Evolutionary conservation across 23 tunicate species (phyloP).

Genomic region (Ascidia mentula): DNA sequence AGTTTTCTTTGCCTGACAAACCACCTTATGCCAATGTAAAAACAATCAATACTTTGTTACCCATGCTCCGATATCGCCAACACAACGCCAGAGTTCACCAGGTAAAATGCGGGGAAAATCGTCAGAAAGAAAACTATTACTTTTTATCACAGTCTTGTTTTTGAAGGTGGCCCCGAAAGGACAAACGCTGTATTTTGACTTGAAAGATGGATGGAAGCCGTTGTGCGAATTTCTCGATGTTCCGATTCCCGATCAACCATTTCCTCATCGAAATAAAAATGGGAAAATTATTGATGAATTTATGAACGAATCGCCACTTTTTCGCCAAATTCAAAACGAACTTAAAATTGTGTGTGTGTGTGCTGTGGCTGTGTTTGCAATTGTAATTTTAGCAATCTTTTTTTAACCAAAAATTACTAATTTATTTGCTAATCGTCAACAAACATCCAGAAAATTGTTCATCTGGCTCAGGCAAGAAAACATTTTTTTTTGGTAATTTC

Average conservation of each 20-base stretch:
- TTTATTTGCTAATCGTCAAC: too few relatives aligned
- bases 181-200: conserved; percentile 14
- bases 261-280: conserved; percentile 43
- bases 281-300: conserved; percentile 18
- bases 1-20: neutral
- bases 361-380: neutral
- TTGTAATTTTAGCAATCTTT: too few relatives aligned
- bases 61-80: conserved; percentile 22
- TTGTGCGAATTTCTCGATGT: conserved; percentile 29
- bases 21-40: neutral
- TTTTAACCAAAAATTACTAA: too few relatives aligned
- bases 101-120: neutral
- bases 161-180: conserved; percentile 35
- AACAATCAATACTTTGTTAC: neutral
- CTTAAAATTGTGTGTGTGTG: neutral
- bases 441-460: too few relatives aligned
- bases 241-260: conserved; percentile 20
- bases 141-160: neutral
- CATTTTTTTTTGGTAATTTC: too few relatives aligned
- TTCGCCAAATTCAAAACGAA: conserved; percentile 33
- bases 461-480: too few relatives aligned
- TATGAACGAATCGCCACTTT: conserved; percentile 14
- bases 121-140: neutral
- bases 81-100: conserved; percentile 23
- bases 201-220: conserved; percentile 39